Conservation (phyloP, 2,113 vertebrate species). For the Semnornis frantzii region DNA sequence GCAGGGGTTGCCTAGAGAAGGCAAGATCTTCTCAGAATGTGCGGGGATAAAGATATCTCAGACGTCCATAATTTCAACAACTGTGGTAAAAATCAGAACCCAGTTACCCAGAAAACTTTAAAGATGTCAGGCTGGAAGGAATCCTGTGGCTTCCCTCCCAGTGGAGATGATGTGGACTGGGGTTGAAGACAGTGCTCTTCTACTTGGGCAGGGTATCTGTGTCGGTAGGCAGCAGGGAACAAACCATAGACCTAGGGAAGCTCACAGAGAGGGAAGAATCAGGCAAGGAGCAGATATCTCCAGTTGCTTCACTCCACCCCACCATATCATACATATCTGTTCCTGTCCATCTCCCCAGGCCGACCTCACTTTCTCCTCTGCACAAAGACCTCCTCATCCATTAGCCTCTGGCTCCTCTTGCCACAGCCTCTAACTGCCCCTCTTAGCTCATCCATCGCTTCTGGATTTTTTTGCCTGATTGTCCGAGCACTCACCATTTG, state of each 20-base stretch:
- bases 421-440: background rate
- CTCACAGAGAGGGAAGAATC: background rate
- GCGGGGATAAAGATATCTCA: no score
- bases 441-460: background rate
- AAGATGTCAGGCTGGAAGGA: constrained; percentile 48
- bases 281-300: background rate
- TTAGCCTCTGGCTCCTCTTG: background rate
- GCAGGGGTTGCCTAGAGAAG: no score
- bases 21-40: no score
- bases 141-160: background rate
- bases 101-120: constrained; percentile 52
- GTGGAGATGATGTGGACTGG: background rate
- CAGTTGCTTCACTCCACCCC: background rate
- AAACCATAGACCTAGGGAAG: constrained; percentile 49
- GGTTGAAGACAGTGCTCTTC: constrained; percentile 32
- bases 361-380: background rate
- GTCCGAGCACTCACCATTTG: constrained; percentile 52
- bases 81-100: background rate
- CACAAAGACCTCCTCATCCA: background rate
- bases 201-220: constrained; percentile 46
- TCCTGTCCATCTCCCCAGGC: background rate
- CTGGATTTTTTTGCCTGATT: background rate
- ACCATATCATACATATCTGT: background rate
- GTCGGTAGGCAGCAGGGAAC: constrained; percentile 36
- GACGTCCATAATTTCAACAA: background rate